Evolutionary conservation across 2,888 invertebrate genomes (phyloP).

Genomic region (Cheilosia soror): DNA sequence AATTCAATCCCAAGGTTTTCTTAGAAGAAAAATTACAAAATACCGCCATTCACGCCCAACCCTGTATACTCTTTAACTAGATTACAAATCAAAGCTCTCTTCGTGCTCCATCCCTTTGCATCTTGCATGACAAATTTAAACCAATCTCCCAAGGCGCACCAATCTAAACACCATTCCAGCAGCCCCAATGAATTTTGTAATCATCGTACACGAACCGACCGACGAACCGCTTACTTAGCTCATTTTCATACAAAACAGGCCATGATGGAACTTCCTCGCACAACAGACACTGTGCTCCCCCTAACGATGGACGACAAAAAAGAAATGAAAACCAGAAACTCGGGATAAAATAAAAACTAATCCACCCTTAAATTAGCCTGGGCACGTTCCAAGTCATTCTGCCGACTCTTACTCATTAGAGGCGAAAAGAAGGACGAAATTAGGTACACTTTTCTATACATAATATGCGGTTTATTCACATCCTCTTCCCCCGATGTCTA

Average conservation of each 20-base stretch:
- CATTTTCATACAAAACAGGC: neutral
- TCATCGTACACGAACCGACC: slow-evolving; percentile 33
- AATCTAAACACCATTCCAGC: slow-evolving; percentile 1
- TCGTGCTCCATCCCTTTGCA: neutral
- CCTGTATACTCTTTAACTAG: slow-evolving; percentile 23
- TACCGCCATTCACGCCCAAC: neutral
- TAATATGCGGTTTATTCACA: slow-evolving; percentile 62
- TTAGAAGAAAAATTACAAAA: neutral
- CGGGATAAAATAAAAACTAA: slow-evolving; percentile 53
- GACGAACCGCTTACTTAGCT: neutral
- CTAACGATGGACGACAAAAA: neutral
- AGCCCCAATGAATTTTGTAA: slow-evolving; percentile 46
- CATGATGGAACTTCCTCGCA: slow-evolving; percentile 21
- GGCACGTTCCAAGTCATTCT: slow-evolving; percentile 55
- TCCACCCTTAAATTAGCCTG: slow-evolving; percentile 65
- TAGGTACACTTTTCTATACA: slow-evolving; percentile 61
- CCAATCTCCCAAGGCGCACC: slow-evolving; percentile 57
- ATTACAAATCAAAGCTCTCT: slow-evolving; percentile 48
- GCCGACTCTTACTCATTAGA: slow-evolving; percentile 46
- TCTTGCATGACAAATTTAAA: slow-evolving; percentile 56
- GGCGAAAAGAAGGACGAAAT: slow-evolving; percentile 38
- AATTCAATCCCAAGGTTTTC: neutral
- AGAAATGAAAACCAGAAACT: slow-evolving; percentile 8
- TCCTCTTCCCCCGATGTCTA: slow-evolving; percentile 8
- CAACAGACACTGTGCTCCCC: slow-evolving; percentile 17